These are phyloP conservation scores for Pristionchus maxplancki DNA, from an alignment of 2,888 invertebrate species.

Conservation along the genomic window DNA sequence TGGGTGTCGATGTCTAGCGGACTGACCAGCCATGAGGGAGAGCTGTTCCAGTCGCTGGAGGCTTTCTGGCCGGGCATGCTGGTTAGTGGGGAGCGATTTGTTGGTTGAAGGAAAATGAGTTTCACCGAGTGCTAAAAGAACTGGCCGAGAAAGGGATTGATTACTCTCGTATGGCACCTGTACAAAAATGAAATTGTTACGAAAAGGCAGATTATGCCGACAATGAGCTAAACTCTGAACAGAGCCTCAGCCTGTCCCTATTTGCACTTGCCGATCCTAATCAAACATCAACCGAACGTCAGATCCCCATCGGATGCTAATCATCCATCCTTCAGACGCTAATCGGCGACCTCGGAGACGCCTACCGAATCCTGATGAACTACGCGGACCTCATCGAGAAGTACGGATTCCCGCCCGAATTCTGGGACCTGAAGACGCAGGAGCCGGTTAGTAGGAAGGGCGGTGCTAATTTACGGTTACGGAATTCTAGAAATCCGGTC, in stretches of 20 bases:
- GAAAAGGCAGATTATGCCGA: too few relatives aligned
- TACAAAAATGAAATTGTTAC: too few relatives aligned
- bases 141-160: too few relatives aligned
- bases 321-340: slow-evolving; percentile 80
- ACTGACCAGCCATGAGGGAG: slow-evolving; percentile 86
- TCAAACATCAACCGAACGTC: too few relatives aligned
- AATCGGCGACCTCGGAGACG: slow-evolving; percentile 90
- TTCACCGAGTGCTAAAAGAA: too few relatives aligned
- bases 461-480: not conserved
- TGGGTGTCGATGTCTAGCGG: slow-evolving; percentile 97
- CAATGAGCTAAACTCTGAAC: too few relatives aligned
- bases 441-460: slow-evolving; percentile 71
- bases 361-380: slow-evolving; percentile 89
- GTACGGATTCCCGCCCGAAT: slow-evolving; percentile 97
- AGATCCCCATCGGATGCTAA: too few relatives aligned
- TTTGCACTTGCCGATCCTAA: too few relatives aligned
- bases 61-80: slow-evolving; percentile 98
- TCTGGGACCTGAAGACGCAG: slow-evolving; percentile 90
- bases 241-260: too few relatives aligned
- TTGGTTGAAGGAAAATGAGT: too few relatives aligned
- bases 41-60: slow-evolving; percentile 96
- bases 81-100: slow-evolving; percentile 78
- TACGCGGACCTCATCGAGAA: slow-evolving; percentile 97
- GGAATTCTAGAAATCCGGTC: slow-evolving; percentile 79
- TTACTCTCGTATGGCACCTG: too few relatives aligned